These are phyloP conservation scores for Antheraea assamensis DNA, from an alignment of 2,888 invertebrate species.

Conservation along the genomic window DNA sequence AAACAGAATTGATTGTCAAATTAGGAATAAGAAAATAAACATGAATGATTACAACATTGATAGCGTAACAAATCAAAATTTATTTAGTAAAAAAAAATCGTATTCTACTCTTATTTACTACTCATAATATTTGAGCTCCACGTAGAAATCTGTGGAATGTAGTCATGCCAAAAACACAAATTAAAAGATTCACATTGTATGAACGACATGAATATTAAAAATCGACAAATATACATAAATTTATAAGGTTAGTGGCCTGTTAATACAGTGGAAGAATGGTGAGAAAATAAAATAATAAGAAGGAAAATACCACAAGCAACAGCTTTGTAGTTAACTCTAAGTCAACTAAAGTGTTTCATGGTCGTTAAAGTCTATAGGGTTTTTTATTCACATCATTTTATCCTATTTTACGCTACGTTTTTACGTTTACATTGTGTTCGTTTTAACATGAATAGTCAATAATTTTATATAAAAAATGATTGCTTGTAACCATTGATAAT, in stretches of 20 bases:
- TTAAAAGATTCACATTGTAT: neutral
- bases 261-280: neutral
- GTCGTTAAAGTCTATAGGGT: neutral
- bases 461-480: neutral
- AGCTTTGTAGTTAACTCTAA: neutral
- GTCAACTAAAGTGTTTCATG: constrained; percentile 2
- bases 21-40: too few species aligned
- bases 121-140: too few species aligned
- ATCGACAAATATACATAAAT: neutral
- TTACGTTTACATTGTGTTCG: neutral
- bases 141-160: neutral
- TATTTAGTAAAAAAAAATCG: too few species aligned
- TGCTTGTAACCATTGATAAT: neutral
- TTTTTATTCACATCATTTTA: neutral
- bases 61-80: too few species aligned
- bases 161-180: neutral
- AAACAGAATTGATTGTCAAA: too few species aligned
- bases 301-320: neutral
- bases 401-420: neutral
- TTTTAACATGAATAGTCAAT: neutral
- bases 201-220: neutral
- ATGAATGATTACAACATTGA: too few species aligned
- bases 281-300: neutral
- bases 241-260: neutral
- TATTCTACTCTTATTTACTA: too few species aligned